Evolutionary conservation across 2,888 invertebrate species (phyloP), one percentile per base, ranked within the genome.

Genomic region (Terebella lapidaria): DNA sequence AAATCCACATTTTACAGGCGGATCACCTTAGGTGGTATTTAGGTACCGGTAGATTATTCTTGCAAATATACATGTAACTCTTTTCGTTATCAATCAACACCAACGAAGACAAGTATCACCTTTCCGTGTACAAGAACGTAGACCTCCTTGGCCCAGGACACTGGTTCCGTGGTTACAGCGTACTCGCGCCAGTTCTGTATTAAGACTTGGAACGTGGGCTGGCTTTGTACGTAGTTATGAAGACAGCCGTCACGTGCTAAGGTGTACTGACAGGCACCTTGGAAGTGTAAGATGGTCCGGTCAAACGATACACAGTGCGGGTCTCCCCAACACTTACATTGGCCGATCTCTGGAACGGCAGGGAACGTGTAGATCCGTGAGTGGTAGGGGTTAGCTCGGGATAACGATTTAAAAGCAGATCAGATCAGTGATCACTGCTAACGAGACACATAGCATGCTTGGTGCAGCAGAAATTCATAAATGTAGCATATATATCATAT

Each of bases 261-360:
- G 3, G 66, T 58, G 62, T 76, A 75, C 47, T 67, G 65, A 62
- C 77, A 77, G 2, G 56, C 54, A 2, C 75, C 76, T 62, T 75
- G 74, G 69, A 67, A 74, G 62, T 72, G 67, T 15, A 71, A 51
- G 60, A 66, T 63, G n/a, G 57, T 58, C 1, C 67, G 56, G 61
- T 77, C 77, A 35, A 67, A 73, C 0, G 72, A 68, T 4, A 65
- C 25, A 59, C 76, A 75, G 60, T 77, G 77, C 3, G 77, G 76
- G 51, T 77, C 77, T 2, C 77, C 77, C 61, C 73, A 76, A 62
- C 74, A 76, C 1, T 67, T 46, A 57, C 77, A 77, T 22, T 1
- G 4, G 4, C 57, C 57, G 51, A 20, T n/a, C 49, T 20, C 49
- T 49, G n/a, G n/a, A 15, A 49, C 1, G 22, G 18, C 22, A 10